A percentile compares a stretch with the other conserved stretches of the same genome.
phyloP scores from a whole-genome alignment of 2,888 invertebrate genomes.

The Drosophila neotestacea region DNA sequence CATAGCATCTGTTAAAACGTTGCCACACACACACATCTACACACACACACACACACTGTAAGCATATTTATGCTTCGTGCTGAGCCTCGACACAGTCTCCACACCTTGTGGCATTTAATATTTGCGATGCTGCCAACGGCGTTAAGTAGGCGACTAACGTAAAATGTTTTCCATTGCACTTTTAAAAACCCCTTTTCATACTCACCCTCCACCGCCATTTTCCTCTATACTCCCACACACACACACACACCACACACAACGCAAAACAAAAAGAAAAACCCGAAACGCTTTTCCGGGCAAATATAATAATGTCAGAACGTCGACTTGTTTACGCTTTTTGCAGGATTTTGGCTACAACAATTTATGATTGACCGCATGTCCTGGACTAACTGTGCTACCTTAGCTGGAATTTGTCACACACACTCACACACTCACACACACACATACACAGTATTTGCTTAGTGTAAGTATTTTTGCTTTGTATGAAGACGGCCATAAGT shows the following conservation, averaged over 20 bases:
- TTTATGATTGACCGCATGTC: constrained; percentile 76
- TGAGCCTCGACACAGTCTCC: constrained; percentile 67
- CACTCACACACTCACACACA: neutral
- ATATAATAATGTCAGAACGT: constrained; percentile 77
- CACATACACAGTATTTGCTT: neutral
- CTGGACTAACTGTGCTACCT: constrained; percentile 18
- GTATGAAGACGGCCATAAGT: neutral
- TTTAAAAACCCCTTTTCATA: constrained; percentile 4
- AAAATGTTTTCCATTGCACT: constrained; percentile 71
- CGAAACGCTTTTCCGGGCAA: constrained; percentile 53
- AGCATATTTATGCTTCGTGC: constrained; percentile 67
- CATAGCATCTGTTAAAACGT: constrained; percentile 77
- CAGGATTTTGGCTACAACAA: constrained; percentile 64
- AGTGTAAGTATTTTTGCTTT: neutral
- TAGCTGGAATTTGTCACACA: neutral
- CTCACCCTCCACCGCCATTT: neutral
- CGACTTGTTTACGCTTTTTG: constrained; percentile 78
- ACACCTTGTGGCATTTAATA: constrained; percentile 81
- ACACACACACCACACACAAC: neutral
- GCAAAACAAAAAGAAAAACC: constrained; percentile 7
- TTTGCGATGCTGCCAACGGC: constrained; percentile 66
- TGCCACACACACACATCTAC: constrained; percentile 55
- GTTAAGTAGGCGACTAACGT: constrained; percentile 65
- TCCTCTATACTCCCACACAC: neutral
- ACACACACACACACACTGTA: constrained; percentile 10